Evolutionary conservation across 1,140 invertebrate genomes (phyloP), one percentile per base, ranked within the genome.

Genomic region (Melipona quadrifasciata): DNA sequence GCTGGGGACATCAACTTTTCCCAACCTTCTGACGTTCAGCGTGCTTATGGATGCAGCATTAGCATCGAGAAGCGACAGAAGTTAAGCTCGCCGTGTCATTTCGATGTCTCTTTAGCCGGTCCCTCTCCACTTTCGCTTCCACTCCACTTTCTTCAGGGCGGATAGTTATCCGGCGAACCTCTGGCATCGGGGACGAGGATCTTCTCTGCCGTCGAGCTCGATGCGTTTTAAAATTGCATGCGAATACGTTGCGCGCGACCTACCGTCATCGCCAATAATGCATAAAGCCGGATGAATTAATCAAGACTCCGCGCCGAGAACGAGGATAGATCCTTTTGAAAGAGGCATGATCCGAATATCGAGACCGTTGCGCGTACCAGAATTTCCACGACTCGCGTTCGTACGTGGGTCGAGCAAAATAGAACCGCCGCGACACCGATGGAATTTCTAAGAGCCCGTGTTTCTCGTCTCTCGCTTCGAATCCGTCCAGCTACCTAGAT

Each of bases 61-160:
- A 93, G 88, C 92, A 94, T 93, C 86, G 91, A 90, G 90, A 94
- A 93, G 91, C 91, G 92, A 84, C 92, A 92, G 79, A 91, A 94
- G 91, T 93, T 93, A 92, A 93, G 86, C 90, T 92, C 90, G 79
- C 85, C 91, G 90, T 92, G 93, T 93, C 93, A 94, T 92, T 93
- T 93, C 90, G 89, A 91, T 91, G 92, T 93, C 92, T 93, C 91
- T 92, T 93, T 93, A 93, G 91, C 88, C 71, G 27, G 77, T 21
- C 64, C 73, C 72, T 65, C 39, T 57, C 55, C 78, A 47, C 84
- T 65, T 64, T 73, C 80, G 65, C 73, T 27, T 80, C 47, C 53
- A 16, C 80, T 86, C 78, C 74, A 68, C 74, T 79, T 81, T 75
- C 86, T 82, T 78, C 64, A 31, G 39, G 53, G 31, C 5, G 64